These are phyloP conservation scores for Poeciliopsis prolifica DNA, from an alignment of 2,113 vertebrate genomes.

Conservation along the genomic window DNA sequence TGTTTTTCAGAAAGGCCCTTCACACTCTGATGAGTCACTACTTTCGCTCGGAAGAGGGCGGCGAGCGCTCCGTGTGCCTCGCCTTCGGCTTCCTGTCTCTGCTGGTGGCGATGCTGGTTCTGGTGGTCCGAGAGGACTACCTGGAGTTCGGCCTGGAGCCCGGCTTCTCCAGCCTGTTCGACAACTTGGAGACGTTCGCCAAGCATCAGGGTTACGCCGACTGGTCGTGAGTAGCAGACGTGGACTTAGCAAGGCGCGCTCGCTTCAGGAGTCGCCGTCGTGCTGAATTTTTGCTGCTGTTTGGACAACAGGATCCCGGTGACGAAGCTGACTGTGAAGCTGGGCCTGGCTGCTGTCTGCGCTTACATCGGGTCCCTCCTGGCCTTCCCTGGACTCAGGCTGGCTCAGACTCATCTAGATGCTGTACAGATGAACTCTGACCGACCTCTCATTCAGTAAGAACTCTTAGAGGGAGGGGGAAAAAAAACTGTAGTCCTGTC, in stretches of 20 bases:
- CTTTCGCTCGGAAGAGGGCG: conserved; percentile 89
- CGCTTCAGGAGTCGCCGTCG: not conserved
- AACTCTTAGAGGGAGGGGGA: not conserved
- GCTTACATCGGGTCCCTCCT: conserved; percentile 89
- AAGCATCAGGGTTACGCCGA: conserved; percentile 85
- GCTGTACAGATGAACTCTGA: conserved; percentile 84
- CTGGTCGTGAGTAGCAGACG: conserved; percentile 86
- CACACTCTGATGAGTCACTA: conserved; percentile 89
- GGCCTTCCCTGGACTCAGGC: conserved; percentile 91
- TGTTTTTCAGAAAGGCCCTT: conserved; percentile 83
- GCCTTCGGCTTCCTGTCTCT: conserved; percentile 90
- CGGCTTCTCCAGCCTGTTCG: conserved; percentile 84
- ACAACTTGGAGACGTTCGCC: conserved; percentile 85
- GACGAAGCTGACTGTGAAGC: conserved; percentile 84
- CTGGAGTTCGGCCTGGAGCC: conserved; percentile 94
- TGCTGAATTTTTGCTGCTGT: not conserved
- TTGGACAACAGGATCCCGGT: conserved; percentile 82
- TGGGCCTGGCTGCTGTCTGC: conserved; percentile 85
- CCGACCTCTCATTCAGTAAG: conserved; percentile 86
- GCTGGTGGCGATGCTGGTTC: conserved; percentile 90
- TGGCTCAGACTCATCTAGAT: conserved; percentile 94
- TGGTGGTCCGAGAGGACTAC: conserved; percentile 88
- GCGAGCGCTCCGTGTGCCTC: conserved; percentile 94
- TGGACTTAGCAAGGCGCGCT: not conserved
- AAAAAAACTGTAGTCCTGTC: not conserved